Evolutionary conservation across 2,888 invertebrate genomes (phyloP).

Genomic region (Anthrax anthrax): DNA sequence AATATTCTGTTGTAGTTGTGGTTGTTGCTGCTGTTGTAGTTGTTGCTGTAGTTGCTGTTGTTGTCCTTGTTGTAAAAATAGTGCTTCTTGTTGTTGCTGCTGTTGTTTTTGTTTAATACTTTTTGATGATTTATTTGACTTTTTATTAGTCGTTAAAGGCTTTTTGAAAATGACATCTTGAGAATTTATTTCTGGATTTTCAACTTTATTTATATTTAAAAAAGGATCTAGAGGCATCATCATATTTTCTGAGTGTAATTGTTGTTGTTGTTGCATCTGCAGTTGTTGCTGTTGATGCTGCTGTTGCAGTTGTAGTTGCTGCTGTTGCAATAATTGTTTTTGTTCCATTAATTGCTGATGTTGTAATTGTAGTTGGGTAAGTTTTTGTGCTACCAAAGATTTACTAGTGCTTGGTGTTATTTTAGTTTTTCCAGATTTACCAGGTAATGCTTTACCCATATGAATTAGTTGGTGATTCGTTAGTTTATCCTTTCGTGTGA

Average conservation of each 20-base stretch:
- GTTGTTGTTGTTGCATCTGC: background rate
- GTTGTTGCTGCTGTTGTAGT: background rate
- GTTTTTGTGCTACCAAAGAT: background rate
- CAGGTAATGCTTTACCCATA: slow-evolving; percentile 18
- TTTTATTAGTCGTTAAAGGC: background rate
- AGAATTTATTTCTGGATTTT: background rate
- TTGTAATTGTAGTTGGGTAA: background rate
- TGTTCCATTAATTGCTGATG: background rate
- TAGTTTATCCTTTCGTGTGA: slow-evolving; percentile 54
- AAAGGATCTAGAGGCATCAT: slow-evolving; percentile 20
- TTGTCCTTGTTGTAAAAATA: background rate
- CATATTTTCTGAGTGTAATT: slow-evolving; percentile 13
- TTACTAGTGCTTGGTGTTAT: background rate
- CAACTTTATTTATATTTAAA: slow-evolving; percentile 11
- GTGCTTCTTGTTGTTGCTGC: background rate
- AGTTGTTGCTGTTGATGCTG: background rate
- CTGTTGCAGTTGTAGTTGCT: background rate
- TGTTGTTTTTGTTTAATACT: background rate
- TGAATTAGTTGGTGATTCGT: slow-evolving; percentile 51
- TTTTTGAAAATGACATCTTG: background rate
- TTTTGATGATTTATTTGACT: background rate
- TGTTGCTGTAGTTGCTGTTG: background rate
- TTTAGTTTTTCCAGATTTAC: slow-evolving; percentile 10
- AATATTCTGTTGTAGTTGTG: background rate
- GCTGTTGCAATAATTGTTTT: background rate